Evolutionary conservation across 2,113 vertebrate species (phyloP).

Genomic region (Alectura lathami): DNA sequence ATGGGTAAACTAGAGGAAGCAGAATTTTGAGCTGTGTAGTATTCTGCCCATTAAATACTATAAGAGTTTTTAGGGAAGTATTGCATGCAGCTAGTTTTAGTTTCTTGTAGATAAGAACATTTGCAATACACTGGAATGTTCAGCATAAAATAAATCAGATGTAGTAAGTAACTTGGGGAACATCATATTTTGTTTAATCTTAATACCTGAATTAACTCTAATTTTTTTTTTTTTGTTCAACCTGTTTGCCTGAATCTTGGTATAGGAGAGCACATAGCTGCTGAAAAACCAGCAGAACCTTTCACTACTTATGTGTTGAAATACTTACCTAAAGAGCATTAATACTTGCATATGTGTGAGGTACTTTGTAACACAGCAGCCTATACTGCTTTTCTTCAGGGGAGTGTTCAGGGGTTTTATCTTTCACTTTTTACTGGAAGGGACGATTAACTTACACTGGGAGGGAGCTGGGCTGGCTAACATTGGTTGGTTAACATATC

Average conservation of each 20-base stretch:
- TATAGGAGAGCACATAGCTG: neutral
- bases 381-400: neutral
- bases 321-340: neutral
- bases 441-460: neutral
- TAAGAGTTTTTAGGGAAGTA: neutral
- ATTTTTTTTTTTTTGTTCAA: neutral
- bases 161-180: neutral
- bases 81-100: neutral
- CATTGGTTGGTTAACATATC: neutral
- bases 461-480: neutral
- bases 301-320: neutral
- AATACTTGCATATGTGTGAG: neutral
- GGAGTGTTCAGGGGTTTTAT: neutral
- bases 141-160: neutral
- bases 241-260: neutral
- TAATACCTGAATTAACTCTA: neutral
- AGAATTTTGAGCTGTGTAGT: neutral
- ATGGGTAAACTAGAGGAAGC: neutral
- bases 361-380: neutral
- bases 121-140: neutral
- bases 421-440: neutral
- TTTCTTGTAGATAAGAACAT: neutral
- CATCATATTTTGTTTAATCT: neutral
- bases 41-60: neutral
- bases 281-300: neutral